These are phyloP conservation scores for Lordiphosa stackelbergi DNA, from an alignment of 1,140 invertebrate species.

Conservation along the genomic window DNA sequence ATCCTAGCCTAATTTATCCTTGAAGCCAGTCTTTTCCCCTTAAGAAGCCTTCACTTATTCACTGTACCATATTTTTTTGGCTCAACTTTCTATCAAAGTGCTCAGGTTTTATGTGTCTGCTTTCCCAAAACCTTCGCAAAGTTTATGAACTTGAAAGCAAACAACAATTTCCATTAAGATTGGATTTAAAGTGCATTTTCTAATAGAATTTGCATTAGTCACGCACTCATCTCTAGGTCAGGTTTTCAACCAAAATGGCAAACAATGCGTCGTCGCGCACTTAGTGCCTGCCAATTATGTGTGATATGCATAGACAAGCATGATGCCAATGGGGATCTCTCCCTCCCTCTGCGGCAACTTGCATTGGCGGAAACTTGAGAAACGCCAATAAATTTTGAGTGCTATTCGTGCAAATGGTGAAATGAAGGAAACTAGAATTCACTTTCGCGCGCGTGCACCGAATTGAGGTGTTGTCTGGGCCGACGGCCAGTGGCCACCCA, in stretches of 20 bases:
- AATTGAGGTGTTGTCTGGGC: not conserved
- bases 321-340: not conserved
- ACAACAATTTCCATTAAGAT: too few relatives aligned
- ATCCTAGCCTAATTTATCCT: too few relatives aligned
- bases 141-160: constrained; percentile 4
- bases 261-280: constrained; percentile 10
- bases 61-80: too few relatives aligned
- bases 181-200: too few relatives aligned
- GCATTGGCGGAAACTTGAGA: constrained; percentile 12
- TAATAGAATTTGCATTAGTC: constrained; percentile 35
- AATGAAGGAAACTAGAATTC: constrained; percentile 48
- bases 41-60: too few relatives aligned
- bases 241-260: constrained; percentile 1
- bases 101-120: too few relatives aligned
- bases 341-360: not conserved
- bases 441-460: constrained; percentile 33
- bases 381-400: constrained; percentile 36
- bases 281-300: constrained; percentile 31
- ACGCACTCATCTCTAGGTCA: constrained; percentile 31
- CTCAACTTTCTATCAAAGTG: too few relatives aligned
- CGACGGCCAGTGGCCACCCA: too few relatives aligned
- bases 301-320: constrained; percentile 33
- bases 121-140: too few relatives aligned
- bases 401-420: constrained; percentile 38
- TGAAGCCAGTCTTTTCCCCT: too few relatives aligned